Conservation (phyloP, 2,113 vertebrate species). For the Saguinus imperator region DNA sequence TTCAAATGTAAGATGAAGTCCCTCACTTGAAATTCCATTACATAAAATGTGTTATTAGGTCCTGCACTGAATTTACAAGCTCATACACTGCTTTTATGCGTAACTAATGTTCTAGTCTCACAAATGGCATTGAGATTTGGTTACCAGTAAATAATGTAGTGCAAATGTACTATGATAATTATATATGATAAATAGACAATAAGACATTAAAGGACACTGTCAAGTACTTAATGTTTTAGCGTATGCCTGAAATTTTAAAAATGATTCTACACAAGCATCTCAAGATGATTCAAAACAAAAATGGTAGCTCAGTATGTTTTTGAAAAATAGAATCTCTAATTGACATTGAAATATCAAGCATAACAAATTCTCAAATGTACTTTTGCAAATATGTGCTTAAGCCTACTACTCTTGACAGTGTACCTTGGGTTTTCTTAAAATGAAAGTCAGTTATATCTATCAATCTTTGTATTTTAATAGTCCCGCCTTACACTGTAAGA, state of each 20-base stretch:
- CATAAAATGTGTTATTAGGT: conserved; percentile 43
- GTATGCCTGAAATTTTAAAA: not conserved
- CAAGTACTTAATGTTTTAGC: conserved; percentile 49
- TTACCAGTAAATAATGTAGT: conserved; percentile 63
- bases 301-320: conserved; percentile 68
- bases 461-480: conserved; percentile 10
- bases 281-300: conserved; percentile 58
- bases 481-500: not conserved
- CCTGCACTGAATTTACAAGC: conserved; percentile 62
- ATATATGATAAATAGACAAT: not conserved
- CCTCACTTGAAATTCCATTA: conserved; percentile 67
- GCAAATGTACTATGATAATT: conserved; percentile 1
- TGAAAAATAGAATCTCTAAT: conserved; percentile 17
- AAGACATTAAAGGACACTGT: conserved; percentile 67
- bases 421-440: conserved; percentile 49
- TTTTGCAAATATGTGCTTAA: conserved; percentile 50
- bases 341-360: conserved; percentile 43
- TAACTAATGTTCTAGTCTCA: conserved; percentile 43
- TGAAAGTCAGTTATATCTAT: conserved; percentile 19
- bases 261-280: conserved; percentile 8
- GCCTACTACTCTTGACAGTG: conserved; percentile 34
- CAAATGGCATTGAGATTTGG: conserved; percentile 76
- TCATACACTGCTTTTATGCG: conserved; percentile 61
- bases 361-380: not conserved
- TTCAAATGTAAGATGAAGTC: conserved; percentile 76